Percentiles rank a stretch among this genome's conserved stretches.
These are phyloP conservation scores for Pyralis farinalis DNA, from an alignment of 2,888 invertebrate species.

Conservation along the genomic window DNA sequence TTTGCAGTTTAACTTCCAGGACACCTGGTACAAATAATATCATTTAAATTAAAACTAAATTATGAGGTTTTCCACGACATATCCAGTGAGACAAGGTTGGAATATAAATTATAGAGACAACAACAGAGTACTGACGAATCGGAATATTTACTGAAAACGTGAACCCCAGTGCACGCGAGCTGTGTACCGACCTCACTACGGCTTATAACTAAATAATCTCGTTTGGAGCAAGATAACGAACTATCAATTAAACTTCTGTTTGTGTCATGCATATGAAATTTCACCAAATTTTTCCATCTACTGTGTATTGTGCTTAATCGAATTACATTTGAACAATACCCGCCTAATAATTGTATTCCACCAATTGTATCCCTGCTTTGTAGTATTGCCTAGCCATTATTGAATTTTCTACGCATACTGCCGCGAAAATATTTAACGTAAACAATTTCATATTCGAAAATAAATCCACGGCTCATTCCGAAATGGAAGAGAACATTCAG, in stretches of 20 bases:
- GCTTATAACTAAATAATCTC: slow-evolving; percentile 48
- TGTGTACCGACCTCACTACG: slow-evolving; percentile 25
- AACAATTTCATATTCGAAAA: background rate
- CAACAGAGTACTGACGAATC: slow-evolving; percentile 31
- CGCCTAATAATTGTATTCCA: too few relatives aligned
- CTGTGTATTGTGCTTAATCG: background rate
- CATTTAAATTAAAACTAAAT: background rate
- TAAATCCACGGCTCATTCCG: background rate
- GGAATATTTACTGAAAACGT: slow-evolving; percentile 45
- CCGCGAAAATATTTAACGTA: background rate
- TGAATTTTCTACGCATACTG: background rate
- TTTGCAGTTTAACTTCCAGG: too few relatives aligned
- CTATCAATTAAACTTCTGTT: slow-evolving; percentile 42
- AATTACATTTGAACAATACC: background rate
- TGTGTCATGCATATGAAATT: slow-evolving; percentile 35
- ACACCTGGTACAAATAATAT: background rate
- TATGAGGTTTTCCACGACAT: background rate
- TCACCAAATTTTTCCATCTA: slow-evolving; percentile 26
- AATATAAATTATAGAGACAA: slow-evolving; percentile 6
- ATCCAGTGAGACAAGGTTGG: background rate
- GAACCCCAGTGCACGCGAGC: slow-evolving; percentile 31
- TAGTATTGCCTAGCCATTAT: background rate
- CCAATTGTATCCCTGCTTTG: background rate
- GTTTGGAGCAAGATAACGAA: slow-evolving; percentile 41
- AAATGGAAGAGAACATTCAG: slow-evolving; percentile 7